Percentiles rank a stretch among this genome's conserved stretches.
Evolutionary conservation across 2,113 vertebrate species (phyloP).

Genomic region (Sinocyclocheilus anshuiensis): DNA sequence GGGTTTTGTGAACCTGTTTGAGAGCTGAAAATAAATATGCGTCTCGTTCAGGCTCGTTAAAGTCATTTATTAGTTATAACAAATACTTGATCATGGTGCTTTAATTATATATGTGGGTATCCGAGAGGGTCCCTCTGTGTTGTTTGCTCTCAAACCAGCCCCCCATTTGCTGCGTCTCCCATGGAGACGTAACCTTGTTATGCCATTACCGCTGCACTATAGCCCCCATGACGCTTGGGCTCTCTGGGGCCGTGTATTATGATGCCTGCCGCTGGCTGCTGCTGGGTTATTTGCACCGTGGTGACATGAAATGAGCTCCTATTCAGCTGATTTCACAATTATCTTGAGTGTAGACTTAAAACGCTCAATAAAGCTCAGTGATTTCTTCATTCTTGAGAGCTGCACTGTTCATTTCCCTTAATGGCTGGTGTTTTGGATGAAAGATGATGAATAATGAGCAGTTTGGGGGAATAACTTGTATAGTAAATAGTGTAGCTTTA

Average conservation of each 20-base stretch:
- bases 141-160: constrained; percentile 16
- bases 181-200: constrained; percentile 36
- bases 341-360: constrained; percentile 12
- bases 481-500: not conserved
- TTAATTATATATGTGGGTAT: constrained; percentile 8
- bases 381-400: not conserved
- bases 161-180: not conserved
- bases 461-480: not conserved
- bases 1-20: not conserved
- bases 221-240: constrained; percentile 11
- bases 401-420: not conserved
- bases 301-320: constrained; percentile 23
- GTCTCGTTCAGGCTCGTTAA: constrained; percentile 37
- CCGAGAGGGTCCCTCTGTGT: not conserved
- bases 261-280: constrained; percentile 2
- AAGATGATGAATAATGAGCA: constrained; percentile 14
- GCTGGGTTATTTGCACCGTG: constrained; percentile 11
- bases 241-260: not conserved
- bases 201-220: constrained; percentile 33
- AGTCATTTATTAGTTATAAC: constrained; percentile 35
- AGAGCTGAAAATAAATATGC: not conserved
- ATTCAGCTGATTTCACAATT: constrained; percentile 25
- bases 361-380: not conserved
- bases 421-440: not conserved
- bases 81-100: not conserved